Base-by-base conservation (phyloP, 2,888 invertebrate species). In the Zygaena filipendulae region DNA sequence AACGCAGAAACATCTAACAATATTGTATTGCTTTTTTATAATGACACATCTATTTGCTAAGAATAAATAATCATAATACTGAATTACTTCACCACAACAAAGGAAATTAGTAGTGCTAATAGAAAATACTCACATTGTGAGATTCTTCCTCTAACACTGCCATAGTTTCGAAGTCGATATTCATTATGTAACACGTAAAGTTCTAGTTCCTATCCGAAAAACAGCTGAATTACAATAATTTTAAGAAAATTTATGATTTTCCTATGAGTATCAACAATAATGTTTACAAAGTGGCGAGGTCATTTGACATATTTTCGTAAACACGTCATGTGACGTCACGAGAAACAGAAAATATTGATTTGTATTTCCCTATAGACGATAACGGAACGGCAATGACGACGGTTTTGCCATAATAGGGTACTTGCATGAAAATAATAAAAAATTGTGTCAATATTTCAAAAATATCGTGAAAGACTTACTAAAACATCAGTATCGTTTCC, bases 281-380 rank as follows among this genome's bases (percentile, higher is more conserved):
- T 87, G 87, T 87, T 87, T 87, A 87, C 87, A 87, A 87, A 87
- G 85, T 87, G 68, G 83, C 87, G 87, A 87, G 86, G 86, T 86
- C 87, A 86, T 79, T 71, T 79, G 71, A 69, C 70, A 70, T 70
- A 70, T 69, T 72, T 68, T 68, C 58, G 64, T 68, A 59, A 37
- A 34, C 30, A 40, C 61, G 69, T 67, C 58, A 60, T 26, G 29
- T 49, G 45, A 53, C 51, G 49, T 49, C 52, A 52, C 38, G 29
- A n/a, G n/a, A n/a, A n/a, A n/a, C n/a, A n/a, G n/a, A n/a, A 30
- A 21, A 9, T 46, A 46, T 46, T 37, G 43, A 47, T 45, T 39
- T n/a, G n/a, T n/a, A n/a, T n/a, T n/a, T n/a, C n/a, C n/a, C n/a
- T n/a, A n/a, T n/a, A n/a, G n/a, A n/a, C n/a, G n/a, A n/a, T n/a